Conservation (phyloP, 2,797 vertebrate species). For the Artibeus jamaicensis region DNA sequence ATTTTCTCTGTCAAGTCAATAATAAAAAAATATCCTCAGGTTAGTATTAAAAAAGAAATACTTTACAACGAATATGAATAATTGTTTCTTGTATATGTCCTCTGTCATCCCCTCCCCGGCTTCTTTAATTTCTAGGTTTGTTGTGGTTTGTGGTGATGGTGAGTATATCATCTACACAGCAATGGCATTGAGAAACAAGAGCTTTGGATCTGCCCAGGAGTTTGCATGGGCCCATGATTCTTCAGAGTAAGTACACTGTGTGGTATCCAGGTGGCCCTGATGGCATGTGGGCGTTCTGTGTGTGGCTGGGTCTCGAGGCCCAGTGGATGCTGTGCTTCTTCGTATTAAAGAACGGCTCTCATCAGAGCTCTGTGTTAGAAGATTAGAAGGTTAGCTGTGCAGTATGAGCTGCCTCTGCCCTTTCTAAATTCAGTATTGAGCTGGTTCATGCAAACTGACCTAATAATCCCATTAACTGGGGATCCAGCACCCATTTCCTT, state of each 20-base stretch:
- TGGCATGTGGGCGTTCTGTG: neutral
- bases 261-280: neutral
- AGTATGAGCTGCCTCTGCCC: neutral
- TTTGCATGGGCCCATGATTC: slow-evolving; percentile 99
- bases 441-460: neutral
- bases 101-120: neutral
- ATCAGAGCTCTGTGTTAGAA: neutral
- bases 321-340: neutral
- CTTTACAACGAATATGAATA: neutral
- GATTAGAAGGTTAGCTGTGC: neutral
- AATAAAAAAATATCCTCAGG: neutral
- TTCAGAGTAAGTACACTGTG: slow-evolving; percentile 91
- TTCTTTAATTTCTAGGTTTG: slow-evolving; percentile 87
- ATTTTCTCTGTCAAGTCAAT: neutral
- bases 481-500: neutral
- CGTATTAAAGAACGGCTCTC: neutral
- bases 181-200: slow-evolving; percentile 98
- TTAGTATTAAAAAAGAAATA: neutral
- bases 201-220: slow-evolving; percentile 98
- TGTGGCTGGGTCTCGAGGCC: neutral
- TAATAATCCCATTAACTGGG: neutral
- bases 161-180: slow-evolving; percentile 93
- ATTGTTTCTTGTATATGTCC: neutral
- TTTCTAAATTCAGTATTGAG: neutral
- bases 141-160: slow-evolving; percentile 95